Percentiles rank a stretch among this genome's conserved stretches.
phyloP scores from a whole-genome alignment of 2,113 vertebrate species.

The Bos indicus region DNA sequence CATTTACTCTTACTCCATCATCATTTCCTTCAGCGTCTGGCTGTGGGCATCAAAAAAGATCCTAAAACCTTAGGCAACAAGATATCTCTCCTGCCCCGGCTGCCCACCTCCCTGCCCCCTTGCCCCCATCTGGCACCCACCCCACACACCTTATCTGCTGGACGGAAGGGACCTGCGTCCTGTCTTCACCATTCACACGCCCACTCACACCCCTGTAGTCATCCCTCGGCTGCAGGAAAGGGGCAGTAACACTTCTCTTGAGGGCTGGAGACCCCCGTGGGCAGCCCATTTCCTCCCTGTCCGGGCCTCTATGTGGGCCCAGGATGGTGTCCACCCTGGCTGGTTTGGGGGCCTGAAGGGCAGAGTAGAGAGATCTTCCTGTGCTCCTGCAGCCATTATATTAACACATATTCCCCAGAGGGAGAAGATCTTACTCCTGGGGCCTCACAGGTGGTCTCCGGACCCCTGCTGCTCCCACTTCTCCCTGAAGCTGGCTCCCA shows the following conservation, averaged over 20 bases:
- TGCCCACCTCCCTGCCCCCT: neutral
- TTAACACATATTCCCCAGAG: neutral
- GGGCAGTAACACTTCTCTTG: neutral
- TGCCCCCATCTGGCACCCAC: accelerated
- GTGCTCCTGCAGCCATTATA: neutral
- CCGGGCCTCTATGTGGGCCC: neutral
- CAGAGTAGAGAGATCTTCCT: no score
- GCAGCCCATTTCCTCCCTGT: neutral
- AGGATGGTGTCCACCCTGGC: neutral
- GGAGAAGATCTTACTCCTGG: neutral
- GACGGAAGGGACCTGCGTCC: neutral
- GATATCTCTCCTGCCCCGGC: neutral
- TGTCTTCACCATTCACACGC: neutral
- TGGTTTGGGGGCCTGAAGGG: neutral
- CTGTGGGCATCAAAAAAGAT: neutral
- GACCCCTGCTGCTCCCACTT: neutral
- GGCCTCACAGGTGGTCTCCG: neutral
- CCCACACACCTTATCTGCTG: neutral
- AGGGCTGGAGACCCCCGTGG: neutral
- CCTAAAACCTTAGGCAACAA: neutral
- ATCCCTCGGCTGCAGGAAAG: neutral
- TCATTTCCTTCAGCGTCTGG: neutral
- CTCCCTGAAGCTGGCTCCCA: neutral
- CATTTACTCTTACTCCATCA: neutral
- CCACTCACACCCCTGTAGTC: accelerated